Base-by-base conservation (phyloP, 30 jellyfish, hydroid and myxozoan species). In the Euphysa ruthae region DNA sequence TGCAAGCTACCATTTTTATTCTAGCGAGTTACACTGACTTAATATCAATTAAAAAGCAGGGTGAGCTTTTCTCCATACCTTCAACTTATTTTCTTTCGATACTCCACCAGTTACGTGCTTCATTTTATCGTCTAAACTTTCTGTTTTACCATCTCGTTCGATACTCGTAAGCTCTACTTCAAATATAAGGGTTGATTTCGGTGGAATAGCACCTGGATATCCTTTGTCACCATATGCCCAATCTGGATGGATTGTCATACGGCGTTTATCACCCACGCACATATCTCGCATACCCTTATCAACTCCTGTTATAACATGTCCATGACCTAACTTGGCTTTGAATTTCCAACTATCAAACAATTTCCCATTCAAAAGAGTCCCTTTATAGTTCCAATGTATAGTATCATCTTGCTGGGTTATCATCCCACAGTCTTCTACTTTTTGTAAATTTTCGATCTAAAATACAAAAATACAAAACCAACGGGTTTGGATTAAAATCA, bases 171-270 rank as follows among this genome's bases (percentile, higher is more conserved):
- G 54, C 46, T 68, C 80, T n/a, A 68, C 80, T 50, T 68, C 80
- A 68, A 68, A 68, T 44, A 68, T 68, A 6, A 68, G 73, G 8
- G 54, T 28, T 21, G 80, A 49, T 43, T 23, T 49, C 18, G 80
- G 80, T 24, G 80, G 80, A 5, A 68, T 65, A 4, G 78, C 49
- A 43, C 80, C 80, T 7, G 80, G 56, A 25, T 43, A 49, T 24
- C 80, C 80, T 26, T 32, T 20, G 25, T 44, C 80, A 3, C 80
- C 80, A n/a, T 68, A 68, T 55, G 80, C 80, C 80, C 80, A 68
- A 43, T 68, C 80, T 0, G 74, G 71, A 30, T 68, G 80, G 14
- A 68, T 68, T 5, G 54, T 43, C 80, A 68, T 68, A 16, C 80
- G 71, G n/a, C 80, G 46, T 49, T 68, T 68, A 19, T 68, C 80